Conservation (phyloP, 2,888 invertebrate species). For the Cremastinae sp. region DNA sequence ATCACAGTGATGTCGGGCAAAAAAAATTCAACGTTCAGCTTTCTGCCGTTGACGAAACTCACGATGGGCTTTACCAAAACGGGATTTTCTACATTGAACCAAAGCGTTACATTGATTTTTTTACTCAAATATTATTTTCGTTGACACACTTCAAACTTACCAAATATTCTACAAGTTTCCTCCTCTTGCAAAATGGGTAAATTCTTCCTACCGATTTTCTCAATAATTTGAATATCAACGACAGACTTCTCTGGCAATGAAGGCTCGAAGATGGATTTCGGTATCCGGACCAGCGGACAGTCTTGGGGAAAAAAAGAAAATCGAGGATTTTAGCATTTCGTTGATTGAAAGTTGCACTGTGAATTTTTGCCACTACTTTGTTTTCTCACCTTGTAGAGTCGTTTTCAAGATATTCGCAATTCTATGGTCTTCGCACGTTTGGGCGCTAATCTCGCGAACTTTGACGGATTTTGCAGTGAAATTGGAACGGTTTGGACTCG, state of each 20-base stretch:
- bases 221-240: conserved; percentile 73
- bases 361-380: not conserved
- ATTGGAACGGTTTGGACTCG: conserved; percentile 61
- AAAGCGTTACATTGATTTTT: no score
- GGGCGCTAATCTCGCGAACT: conserved; percentile 66
- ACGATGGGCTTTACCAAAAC: conserved; percentile 76
- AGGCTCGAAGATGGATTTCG: conserved; percentile 71
- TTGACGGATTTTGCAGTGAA: conserved; percentile 49
- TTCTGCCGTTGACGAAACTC: conserved; percentile 70
- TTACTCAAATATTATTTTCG: no score
- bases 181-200: conserved; percentile 77
- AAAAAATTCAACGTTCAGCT: conserved; percentile 74
- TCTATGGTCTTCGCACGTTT: conserved; percentile 56
- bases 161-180: conserved; percentile 75
- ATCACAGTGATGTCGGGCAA: conserved; percentile 71
- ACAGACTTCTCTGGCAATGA: conserved; percentile 74
- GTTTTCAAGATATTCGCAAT: conserved; percentile 49
- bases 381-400: conserved; percentile 56
- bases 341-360: no score
- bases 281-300: conserved; percentile 71
- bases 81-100: conserved; percentile 73
- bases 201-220: conserved; percentile 76
- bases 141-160: conserved; percentile 63
- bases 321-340: not conserved
- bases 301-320: conserved; percentile 59